A percentile compares a stretch with the other conserved stretches of the same genome.
phyloP scores from a whole-genome alignment of 2,113 vertebrate species.

The Alligator mississippiensis region DNA sequence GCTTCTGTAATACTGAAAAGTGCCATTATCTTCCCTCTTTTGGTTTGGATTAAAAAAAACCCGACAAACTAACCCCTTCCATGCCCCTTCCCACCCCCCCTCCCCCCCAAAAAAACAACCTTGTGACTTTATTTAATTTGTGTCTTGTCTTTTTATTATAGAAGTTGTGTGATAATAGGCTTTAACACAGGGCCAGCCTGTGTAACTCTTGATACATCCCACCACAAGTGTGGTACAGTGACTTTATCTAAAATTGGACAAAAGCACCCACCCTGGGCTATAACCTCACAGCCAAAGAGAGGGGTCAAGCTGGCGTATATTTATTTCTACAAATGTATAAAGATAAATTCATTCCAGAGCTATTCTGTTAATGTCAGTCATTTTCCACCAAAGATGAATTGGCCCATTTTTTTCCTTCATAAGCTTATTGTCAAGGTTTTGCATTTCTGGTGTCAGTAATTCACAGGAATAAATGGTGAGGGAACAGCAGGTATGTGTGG shows the following conservation, averaged over 20 bases:
- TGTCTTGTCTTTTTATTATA: not conserved
- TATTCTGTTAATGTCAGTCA: not conserved
- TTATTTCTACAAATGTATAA: not conserved
- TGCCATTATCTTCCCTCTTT: not conserved
- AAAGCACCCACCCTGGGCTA: not conserved
- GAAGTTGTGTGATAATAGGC: not conserved
- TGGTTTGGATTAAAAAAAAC: not conserved
- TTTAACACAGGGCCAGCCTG: not conserved
- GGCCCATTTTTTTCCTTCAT: not conserved
- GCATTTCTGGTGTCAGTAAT: slow-evolving; percentile 22
- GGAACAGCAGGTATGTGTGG: slow-evolving; percentile 43
- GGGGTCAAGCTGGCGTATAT: not conserved
- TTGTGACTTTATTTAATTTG: not conserved
- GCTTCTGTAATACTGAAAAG: not conserved
- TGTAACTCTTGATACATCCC: not conserved
- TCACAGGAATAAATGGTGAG: slow-evolving; percentile 48
- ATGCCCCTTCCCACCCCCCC: no score
- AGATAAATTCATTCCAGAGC: not conserved
- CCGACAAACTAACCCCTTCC: no score
- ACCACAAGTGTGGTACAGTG: not conserved
- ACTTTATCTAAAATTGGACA: not conserved
- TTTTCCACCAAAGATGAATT: slow-evolving; percentile 2
- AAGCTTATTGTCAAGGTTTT: not conserved
- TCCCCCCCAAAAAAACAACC: not conserved
- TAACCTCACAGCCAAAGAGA: not conserved